These are phyloP conservation scores for Heliocidaris tuberculata DNA, from an alignment of 35 echinoderm and acorn worm species.

Conservation along the genomic window DNA sequence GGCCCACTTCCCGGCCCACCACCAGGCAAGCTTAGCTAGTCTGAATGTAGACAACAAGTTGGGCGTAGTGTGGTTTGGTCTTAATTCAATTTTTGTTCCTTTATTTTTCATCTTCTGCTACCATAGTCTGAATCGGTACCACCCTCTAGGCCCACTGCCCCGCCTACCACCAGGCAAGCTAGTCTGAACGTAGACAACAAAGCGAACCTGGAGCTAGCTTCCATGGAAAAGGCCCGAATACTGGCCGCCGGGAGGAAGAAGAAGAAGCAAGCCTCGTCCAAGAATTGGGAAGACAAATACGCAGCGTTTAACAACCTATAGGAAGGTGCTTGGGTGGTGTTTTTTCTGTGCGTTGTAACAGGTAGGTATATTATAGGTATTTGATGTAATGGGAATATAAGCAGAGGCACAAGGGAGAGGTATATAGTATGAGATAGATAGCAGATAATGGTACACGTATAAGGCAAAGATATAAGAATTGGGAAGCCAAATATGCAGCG, in stretches of 20 bases:
- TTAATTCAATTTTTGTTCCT: background rate
- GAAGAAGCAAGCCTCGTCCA: slow-evolving; percentile 61
- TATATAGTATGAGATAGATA: too few species aligned
- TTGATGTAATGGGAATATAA: too few species aligned
- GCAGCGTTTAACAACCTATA: slow-evolving; percentile 73
- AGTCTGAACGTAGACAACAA: background rate
- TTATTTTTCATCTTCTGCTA: background rate
- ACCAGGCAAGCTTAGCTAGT: too few species aligned
- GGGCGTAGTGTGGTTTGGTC: too few species aligned
- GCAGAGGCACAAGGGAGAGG: too few species aligned
- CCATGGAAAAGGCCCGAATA: slow-evolving; percentile 70
- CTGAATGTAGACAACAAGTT: too few species aligned
- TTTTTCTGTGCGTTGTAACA: background rate
- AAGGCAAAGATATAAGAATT: too few species aligned
- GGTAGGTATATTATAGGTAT: background rate
- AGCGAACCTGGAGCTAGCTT: slow-evolving; percentile 50
- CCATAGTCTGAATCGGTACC: background rate
- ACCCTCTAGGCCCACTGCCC: slow-evolving; percentile 19
- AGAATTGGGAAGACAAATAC: slow-evolving; percentile 67
- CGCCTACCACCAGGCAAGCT: background rate
- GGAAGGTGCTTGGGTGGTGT: background rate
- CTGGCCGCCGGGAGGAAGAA: slow-evolving; percentile 63
- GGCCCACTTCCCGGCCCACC: too few species aligned
- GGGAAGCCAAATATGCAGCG: too few species aligned
- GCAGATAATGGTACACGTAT: too few species aligned